Evolutionary conservation across 2,113 vertebrate species (phyloP), one percentile per base, ranked within the genome.

Genomic region (Scomber colias): DNA sequence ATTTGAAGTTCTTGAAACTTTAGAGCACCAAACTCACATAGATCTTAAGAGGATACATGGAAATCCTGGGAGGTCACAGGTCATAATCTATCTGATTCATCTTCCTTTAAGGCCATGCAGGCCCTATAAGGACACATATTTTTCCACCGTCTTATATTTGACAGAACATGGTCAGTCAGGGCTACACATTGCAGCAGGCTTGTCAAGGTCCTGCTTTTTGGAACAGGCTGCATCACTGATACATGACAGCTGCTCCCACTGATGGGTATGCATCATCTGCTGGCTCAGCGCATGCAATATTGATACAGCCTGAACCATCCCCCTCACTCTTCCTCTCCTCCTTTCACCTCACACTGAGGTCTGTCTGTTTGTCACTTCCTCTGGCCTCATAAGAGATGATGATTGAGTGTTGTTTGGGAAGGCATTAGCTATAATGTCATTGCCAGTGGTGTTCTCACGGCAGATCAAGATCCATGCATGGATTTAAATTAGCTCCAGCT

Each of bases 211-310:
- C 75, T 65, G 55, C 55, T 68, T 85, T 81, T 81, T 40, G 83
- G 75, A 67, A 80, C 62, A 11, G 50, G 30, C 77, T 84, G 75
- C 83, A 86, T 85, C 81, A 70, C 74, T 76, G 76, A 69, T 86
- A 86, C 40, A 68, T 77, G 87, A 90, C 89, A 90, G 87, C 89
- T 83, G 88, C 82, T 87, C n/a, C 54, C 66, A 45, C 87, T 85
- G 89, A 91, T 89, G 90, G 83, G 46, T 86, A 66, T 87, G 87
- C 83, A 89, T 84, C 86, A 68, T 82, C 66, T 86, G 83, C 87
- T 85, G 83, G 77, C 81, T 92, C 84, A 88, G 79, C 53, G 56
- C 86, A 91, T 92, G 79, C 79, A 91, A 91, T 90, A 92, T 92
- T 89, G 76, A 91, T 88, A 86, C 68, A 67, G 72, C 31, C 76